phyloP scores from a whole-genome alignment of 2,797 vertebrate genomes.

The Schizopygopsis pylzovi region DNA sequence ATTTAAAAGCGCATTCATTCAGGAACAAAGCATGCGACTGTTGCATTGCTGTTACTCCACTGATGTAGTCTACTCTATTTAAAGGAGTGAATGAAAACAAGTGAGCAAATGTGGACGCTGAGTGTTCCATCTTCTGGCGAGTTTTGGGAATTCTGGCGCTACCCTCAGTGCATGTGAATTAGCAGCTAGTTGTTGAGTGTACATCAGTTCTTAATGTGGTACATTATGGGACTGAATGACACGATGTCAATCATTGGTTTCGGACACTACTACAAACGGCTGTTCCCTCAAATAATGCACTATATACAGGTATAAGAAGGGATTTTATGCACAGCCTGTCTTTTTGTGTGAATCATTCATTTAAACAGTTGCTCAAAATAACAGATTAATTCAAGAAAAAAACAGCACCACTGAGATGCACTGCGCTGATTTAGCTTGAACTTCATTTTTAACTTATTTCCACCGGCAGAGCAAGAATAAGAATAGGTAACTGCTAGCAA shows the following conservation, averaged over 20 bases:
- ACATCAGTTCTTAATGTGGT: neutral
- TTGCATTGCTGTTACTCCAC: neutral
- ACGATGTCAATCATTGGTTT: neutral
- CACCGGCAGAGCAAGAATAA: neutral
- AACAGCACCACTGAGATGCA: neutral
- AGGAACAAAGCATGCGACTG: neutral
- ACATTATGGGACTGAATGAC: neutral
- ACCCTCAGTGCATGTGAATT: neutral
- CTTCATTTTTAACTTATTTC: neutral
- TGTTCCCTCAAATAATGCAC: neutral
- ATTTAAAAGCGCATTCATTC: neutral
- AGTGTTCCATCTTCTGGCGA: neutral
- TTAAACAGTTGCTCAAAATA: neutral
- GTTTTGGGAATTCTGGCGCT: neutral
- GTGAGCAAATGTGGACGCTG: neutral
- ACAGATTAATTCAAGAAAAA: neutral
- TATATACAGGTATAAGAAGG: neutral
- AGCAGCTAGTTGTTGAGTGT: neutral
- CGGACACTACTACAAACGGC: neutral
- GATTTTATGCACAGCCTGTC: neutral
- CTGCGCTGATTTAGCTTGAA: neutral
- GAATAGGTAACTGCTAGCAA: neutral
- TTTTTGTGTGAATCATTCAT: neutral
- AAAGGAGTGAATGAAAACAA: neutral
- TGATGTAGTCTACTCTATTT: neutral